phyloP scores from a whole-genome alignment of 1,140 invertebrate species.

The Yoshiicerus persimilis region DNA sequence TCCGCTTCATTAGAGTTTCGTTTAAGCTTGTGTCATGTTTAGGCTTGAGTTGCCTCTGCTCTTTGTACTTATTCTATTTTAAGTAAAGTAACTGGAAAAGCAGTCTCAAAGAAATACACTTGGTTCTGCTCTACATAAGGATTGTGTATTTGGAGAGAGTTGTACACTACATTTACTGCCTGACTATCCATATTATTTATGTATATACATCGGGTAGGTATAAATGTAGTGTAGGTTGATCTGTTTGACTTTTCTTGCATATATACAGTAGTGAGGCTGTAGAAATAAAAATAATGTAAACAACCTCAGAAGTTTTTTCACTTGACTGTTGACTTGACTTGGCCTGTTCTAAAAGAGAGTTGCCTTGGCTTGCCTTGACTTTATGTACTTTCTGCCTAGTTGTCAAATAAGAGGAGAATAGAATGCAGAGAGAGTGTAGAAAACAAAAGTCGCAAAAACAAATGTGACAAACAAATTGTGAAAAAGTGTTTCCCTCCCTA shows the following conservation, averaged over 20 bases:
- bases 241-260: background rate
- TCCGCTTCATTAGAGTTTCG: conserved; percentile 12
- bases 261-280: background rate
- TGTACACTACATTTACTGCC: background rate
- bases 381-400: background rate
- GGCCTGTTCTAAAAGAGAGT: background rate
- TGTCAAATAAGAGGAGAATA: background rate
- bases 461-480: conserved; percentile 22
- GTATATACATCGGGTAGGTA: too few species aligned
- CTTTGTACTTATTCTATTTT: background rate
- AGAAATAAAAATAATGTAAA: background rate
- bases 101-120: background rate
- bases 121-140: background rate
- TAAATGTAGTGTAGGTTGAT: too few species aligned
- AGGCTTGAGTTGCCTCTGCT: background rate
- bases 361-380: background rate
- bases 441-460: conserved; percentile 17
- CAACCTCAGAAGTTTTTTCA: background rate
- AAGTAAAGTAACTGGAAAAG: background rate
- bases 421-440: background rate
- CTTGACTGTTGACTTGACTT: background rate
- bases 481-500: background rate
- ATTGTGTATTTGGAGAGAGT: background rate
- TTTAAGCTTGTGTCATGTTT: conserved; percentile 2
- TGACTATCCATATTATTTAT: too few species aligned